Conservation (phyloP, 2,113 vertebrate genomes). For the Myodes glareolus region DNA sequence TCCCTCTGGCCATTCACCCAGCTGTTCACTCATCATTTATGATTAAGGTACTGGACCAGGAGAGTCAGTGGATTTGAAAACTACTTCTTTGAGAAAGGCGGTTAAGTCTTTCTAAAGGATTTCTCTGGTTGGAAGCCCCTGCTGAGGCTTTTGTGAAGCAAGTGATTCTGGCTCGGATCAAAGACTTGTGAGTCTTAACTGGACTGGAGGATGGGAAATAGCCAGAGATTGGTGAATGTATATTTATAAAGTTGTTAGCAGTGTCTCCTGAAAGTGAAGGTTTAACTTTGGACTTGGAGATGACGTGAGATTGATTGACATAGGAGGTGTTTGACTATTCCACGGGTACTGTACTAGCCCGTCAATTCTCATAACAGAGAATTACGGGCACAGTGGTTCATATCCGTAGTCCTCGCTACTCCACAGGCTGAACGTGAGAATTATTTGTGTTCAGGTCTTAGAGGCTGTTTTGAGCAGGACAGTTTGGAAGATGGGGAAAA, state of each 20-base stretch:
- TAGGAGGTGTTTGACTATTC: background rate
- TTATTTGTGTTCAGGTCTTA: background rate
- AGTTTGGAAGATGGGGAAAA: background rate
- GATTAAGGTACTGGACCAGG: background rate
- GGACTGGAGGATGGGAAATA: background rate
- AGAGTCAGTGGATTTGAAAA: background rate
- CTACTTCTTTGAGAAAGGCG: slow-evolving; percentile 15
- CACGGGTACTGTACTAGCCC: fast-evolving
- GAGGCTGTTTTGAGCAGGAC: background rate
- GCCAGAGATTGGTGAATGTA: background rate
- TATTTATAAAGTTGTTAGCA: background rate
- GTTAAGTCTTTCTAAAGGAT: background rate
- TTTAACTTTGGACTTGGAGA: background rate
- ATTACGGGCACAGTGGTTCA: too few species aligned
- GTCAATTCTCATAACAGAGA: background rate
- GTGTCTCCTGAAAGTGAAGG: background rate
- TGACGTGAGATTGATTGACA: background rate
- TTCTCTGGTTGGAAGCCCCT: background rate
- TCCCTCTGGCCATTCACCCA: background rate
- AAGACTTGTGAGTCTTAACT: background rate
- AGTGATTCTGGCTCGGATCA: background rate
- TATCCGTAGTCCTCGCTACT: background rate
- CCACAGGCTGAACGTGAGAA: background rate
- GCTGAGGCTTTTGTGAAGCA: background rate
- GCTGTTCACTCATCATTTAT: background rate